These are phyloP conservation scores for Epinephelus malabaricus DNA, from an alignment of 2,797 vertebrate species.

Conservation along the genomic window DNA sequence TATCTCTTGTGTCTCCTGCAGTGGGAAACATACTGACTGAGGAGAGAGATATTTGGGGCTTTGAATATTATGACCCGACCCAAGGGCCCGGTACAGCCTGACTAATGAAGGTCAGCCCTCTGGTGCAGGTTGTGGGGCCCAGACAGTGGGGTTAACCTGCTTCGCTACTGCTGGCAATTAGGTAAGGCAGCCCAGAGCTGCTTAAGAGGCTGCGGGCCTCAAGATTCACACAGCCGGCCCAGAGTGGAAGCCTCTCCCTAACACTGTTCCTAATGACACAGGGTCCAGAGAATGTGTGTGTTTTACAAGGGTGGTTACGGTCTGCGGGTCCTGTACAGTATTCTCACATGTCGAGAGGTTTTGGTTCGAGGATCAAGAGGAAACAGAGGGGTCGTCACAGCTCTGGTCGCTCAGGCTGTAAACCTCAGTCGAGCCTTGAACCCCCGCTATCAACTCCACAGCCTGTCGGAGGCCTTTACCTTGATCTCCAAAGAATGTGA, in stretches of 20 bases:
- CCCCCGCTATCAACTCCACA: conserved; percentile 27
- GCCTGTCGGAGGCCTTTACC: conserved; percentile 44
- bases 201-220: conserved; percentile 50
- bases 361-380: conserved; percentile 64
- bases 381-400: conserved; percentile 55
- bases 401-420: conserved; percentile 27
- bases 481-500: conserved; percentile 26
- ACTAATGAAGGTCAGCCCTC: conserved; percentile 75
- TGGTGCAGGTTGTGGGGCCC: conserved; percentile 58
- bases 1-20: conserved; percentile 10
- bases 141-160: conserved; percentile 62
- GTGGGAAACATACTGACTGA: conserved; percentile 1
- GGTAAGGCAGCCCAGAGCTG: conserved; percentile 32
- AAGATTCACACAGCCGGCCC: conserved; percentile 41
- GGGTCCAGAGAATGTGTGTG: conserved; percentile 47
- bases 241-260: conserved; percentile 24
- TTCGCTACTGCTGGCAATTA: conserved; percentile 64
- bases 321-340: conserved; percentile 56
- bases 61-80: conserved; percentile 31
- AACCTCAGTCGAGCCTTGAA: conserved; percentile 42
- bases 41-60: conserved; percentile 13
- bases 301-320: conserved; percentile 69
- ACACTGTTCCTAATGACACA: conserved; percentile 59
- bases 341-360: conserved; percentile 59
- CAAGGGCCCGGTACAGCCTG: conserved; percentile 45